phyloP scores from a whole-genome alignment of 2,888 invertebrate genomes.

The Cosmopolites sordidus region DNA sequence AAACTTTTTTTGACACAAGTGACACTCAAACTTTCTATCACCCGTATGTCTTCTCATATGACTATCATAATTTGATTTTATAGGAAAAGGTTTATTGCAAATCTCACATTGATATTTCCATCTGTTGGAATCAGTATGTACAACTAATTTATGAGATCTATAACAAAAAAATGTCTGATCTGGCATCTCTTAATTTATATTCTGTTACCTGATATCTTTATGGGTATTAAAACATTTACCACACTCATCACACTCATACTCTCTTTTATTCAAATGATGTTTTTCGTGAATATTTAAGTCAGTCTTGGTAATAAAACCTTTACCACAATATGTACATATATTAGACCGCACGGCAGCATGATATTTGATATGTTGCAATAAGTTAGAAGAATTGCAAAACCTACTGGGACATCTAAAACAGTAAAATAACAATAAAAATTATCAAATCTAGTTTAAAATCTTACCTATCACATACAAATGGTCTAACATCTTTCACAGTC shows the following conservation, averaged over 20 bases:
- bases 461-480: conserved; percentile 34
- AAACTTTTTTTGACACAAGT: conserved; percentile 37
- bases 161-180: too few relatives aligned
- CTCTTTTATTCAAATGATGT: conserved; percentile 36
- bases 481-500: conserved; percentile 33
- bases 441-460: too few relatives aligned
- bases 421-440: too few relatives aligned
- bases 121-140: conserved; percentile 38
- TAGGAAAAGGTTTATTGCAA: conserved; percentile 38
- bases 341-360: conserved; percentile 36
- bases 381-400: conserved; percentile 36
- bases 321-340: conserved; percentile 42
- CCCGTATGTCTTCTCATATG: conserved; percentile 39
- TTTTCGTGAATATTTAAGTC: conserved; percentile 39
- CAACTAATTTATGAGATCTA: conserved; percentile 39
- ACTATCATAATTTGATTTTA: conserved; percentile 39
- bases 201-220: conserved; percentile 36
- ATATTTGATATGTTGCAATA: conserved; percentile 37
- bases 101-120: conserved; percentile 39
- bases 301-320: conserved; percentile 43
- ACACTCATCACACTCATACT: conserved; percentile 37
- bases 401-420: conserved; percentile 32
- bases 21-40: conserved; percentile 37
- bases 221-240: conserved; percentile 38
- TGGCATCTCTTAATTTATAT: too few relatives aligned